These are phyloP conservation scores for Lanistes nyassanus DNA, from an alignment of 1,140 invertebrate species.

Conservation along the genomic window DNA sequence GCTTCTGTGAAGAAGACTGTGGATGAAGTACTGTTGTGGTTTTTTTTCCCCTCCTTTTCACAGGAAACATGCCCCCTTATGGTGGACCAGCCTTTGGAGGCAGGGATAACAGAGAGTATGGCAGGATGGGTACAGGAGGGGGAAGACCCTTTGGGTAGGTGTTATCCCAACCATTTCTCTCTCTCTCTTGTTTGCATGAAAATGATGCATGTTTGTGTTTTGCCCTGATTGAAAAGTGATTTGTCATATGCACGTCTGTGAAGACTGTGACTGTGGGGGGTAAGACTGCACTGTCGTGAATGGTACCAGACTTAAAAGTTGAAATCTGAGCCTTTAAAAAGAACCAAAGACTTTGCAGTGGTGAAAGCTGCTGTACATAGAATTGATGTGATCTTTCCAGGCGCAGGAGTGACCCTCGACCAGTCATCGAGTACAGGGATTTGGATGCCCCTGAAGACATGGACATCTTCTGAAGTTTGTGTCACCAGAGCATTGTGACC, in stretches of 20 bases:
- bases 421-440: constrained; percentile 84
- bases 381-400: constrained; percentile 44
- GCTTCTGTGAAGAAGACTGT: neutral
- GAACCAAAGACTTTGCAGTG: neutral
- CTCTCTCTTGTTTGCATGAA: too few relatives aligned
- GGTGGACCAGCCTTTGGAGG: constrained; percentile 15
- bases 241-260: too few relatives aligned
- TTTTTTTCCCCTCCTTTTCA: neutral
- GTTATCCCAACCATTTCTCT: too few relatives aligned
- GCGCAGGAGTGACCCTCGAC: constrained; percentile 71
- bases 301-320: neutral
- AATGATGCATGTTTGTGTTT: too few relatives aligned
- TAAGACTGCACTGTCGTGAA: neutral
- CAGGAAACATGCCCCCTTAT: constrained; percentile 19
- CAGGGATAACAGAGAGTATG: constrained; percentile 2
- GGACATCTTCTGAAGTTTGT: constrained; percentile 66
- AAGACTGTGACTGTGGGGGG: neutral
- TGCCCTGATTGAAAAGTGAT: too few relatives aligned
- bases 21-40: too few relatives aligned
- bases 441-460: constrained; percentile 82
- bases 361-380: too few relatives aligned
- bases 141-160: constrained; percentile 13
- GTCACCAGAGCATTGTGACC: neutral
- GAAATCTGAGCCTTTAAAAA: neutral
- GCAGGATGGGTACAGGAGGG: neutral